Evolutionary conservation across 2,797 vertebrate genomes (phyloP), one percentile per base, ranked within the genome.

Genomic region (Graptemys geographica): DNA sequence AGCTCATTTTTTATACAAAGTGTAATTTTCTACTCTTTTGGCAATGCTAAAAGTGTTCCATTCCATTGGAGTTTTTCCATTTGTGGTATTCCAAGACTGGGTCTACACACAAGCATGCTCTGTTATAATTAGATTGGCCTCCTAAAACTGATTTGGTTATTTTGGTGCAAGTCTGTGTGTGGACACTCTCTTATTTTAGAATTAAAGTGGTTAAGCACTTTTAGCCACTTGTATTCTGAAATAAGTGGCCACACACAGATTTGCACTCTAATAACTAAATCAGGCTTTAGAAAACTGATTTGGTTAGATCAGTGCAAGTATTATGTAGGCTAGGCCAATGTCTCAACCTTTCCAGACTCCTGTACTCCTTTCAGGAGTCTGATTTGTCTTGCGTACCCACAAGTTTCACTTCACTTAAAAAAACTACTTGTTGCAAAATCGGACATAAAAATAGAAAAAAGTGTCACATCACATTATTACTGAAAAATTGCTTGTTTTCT

Each of bases 11-110:
- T 94, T 83, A 97, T 89, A 91, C 91, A 95, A 94, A 72, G 31
- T 79, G 91, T 92, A 93, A 57, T 90, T 97, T 97, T 97, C 96
- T 92, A 79, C 81, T 94, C 91, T 51, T 90, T 88, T 47, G 93
- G 88, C 87, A 95, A 62, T 87, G 74, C n/a, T 91, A 10, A 72
- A 85, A 91, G 87, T 69, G 56, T 16, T 85, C 37, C 93, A 91
- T 86, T 72, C 69, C 69, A 72, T 97, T 83, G 52, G 82, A 86
- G 51, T 90, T 91, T 49, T 37, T 89, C 86, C 87, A 89, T 74
- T 92, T 88, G 62, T 86, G 80, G 72, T 62, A n/a, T 93, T 79
- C 9, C 5, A 49, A 41, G 41, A 19, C 15, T 5, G 33, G n/a
- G 57, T 56, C 55, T 31, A 11, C 0, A 6, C 0, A 4, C 9